These are phyloP conservation scores for Cryptotermes secundus DNA, from an alignment of 1,140 invertebrate species.

Conservation along the genomic window DNA sequence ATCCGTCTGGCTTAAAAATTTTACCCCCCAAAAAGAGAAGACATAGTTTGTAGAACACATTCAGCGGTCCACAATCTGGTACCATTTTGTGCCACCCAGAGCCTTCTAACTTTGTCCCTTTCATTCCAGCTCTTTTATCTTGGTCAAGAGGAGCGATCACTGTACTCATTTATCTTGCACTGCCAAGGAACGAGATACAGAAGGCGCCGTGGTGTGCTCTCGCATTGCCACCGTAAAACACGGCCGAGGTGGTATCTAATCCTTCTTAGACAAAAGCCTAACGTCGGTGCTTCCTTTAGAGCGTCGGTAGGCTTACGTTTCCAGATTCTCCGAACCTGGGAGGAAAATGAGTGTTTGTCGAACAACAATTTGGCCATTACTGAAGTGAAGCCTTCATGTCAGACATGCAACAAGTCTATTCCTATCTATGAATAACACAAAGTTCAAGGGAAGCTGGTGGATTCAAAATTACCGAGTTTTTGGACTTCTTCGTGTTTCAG, in stretches of 20 bases:
- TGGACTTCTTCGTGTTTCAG: too few species aligned
- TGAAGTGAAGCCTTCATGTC: too few species aligned
- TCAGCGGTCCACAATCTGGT: too few species aligned
- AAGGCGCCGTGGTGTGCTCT: neutral
- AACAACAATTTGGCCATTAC: neutral
- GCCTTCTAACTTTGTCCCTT: neutral
- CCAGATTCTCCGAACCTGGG: neutral
- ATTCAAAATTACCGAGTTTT: too few species aligned
- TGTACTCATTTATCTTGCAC: neutral
- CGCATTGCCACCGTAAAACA: neutral
- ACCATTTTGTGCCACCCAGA: too few species aligned
- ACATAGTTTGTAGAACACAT: too few species aligned
- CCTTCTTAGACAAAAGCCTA: neutral
- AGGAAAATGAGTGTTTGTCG: neutral
- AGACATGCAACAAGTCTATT: too few species aligned
- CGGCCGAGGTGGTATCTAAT: neutral
- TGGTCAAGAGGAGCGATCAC: neutral
- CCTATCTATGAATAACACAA: too few species aligned
- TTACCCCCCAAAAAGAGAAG: too few species aligned
- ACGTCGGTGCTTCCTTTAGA: neutral
- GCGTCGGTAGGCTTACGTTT: neutral
- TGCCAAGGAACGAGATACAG: neutral
- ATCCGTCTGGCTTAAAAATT: too few species aligned
- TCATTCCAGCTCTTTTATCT: neutral
- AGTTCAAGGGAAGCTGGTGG: too few species aligned